phyloP scores from a whole-genome alignment of 2,113 vertebrate genomes.

The Etheostoma cragini region DNA sequence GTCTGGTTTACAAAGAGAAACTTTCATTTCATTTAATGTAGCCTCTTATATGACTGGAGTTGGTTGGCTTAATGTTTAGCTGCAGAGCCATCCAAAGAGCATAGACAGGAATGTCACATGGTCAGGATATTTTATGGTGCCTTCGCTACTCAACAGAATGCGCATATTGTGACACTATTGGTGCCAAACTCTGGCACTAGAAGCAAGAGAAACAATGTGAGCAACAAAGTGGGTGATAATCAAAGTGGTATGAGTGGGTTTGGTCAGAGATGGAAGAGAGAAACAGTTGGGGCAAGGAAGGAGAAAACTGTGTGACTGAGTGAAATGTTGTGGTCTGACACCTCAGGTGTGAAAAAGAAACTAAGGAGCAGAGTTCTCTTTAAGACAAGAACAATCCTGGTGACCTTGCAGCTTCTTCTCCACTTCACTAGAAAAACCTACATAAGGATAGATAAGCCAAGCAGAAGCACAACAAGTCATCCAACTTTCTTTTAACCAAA shows the following conservation, averaged over 20 bases:
- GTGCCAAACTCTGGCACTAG: slow-evolving; percentile 19
- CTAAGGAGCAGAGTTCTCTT: neutral
- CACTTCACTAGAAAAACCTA: neutral
- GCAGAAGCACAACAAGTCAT: neutral
- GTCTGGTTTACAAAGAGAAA: neutral
- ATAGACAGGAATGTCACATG: slow-evolving; percentile 32
- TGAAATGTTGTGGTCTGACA: neutral
- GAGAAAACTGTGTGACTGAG: neutral
- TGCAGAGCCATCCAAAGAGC: slow-evolving; percentile 32
- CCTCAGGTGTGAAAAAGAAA: slow-evolving; percentile 3
- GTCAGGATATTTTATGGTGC: slow-evolving; percentile 51
- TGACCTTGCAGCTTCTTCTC: slow-evolving; percentile 17
- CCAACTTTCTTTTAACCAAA: neutral
- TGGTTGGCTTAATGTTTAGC: slow-evolving; percentile 18
- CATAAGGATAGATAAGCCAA: neutral
- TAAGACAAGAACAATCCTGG: neutral
- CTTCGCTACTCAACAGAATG: slow-evolving; percentile 63
- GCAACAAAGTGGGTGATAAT: slow-evolving; percentile 24
- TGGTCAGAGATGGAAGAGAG: slow-evolving; percentile 18
- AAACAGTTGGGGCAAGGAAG: slow-evolving; percentile 3
- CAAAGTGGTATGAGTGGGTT: slow-evolving; percentile 15
- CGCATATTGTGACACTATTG: slow-evolving; percentile 24
- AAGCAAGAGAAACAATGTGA: slow-evolving; percentile 27
- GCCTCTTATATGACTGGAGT: slow-evolving; percentile 1
- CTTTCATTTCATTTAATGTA: slow-evolving; percentile 1